Conservation (phyloP, 2,113 vertebrate genomes). For the Porphyrio hochstetteri region DNA sequence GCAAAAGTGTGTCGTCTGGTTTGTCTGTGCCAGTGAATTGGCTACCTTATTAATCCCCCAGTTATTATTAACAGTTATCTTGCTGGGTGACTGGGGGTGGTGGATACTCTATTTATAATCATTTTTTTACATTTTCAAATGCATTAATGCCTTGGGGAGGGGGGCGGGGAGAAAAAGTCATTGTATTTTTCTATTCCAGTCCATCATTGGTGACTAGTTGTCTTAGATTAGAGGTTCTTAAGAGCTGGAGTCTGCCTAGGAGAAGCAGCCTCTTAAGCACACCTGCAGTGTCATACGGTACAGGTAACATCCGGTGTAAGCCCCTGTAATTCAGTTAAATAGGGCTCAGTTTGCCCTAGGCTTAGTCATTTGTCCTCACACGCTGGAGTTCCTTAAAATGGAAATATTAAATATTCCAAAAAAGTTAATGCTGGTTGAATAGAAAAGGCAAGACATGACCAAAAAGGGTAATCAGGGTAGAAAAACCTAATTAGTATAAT, state of each 20-base stretch:
- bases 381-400: background rate
- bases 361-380: background rate
- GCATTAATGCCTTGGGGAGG: background rate
- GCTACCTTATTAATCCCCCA: background rate
- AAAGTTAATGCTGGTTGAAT: background rate
- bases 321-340: background rate
- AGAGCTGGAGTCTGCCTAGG: background rate
- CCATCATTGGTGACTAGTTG: background rate
- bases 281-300: background rate
- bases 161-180: background rate
- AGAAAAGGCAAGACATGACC: background rate
- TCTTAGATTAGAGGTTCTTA: background rate
- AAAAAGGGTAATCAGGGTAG: background rate
- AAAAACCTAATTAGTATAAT: background rate
- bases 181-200: background rate
- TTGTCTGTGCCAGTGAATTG: slow-evolving; percentile 5
- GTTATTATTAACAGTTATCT: slow-evolving; percentile 32
- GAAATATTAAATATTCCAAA: background rate
- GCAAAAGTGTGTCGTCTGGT: background rate
- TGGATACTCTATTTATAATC: background rate
- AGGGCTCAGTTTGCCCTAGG: background rate
- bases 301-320: background rate
- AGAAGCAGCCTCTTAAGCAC: slow-evolving; percentile 12
- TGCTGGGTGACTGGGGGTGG: background rate
- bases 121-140: slow-evolving; percentile 14